Conservation (phyloP, 2,113 vertebrate species). For the Prinia subflava region DNA sequence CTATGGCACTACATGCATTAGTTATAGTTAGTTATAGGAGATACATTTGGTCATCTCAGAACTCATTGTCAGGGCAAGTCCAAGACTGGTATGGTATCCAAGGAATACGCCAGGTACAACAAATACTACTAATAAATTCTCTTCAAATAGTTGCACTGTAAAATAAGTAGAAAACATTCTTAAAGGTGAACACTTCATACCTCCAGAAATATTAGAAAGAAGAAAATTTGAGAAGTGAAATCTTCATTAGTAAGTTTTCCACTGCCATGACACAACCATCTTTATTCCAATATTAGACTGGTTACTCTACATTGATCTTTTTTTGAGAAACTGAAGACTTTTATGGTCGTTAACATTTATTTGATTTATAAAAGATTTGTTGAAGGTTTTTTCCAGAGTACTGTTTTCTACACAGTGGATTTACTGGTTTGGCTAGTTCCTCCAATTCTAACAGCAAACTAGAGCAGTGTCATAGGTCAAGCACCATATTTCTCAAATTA, state of each 20-base stretch:
- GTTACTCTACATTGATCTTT: neutral
- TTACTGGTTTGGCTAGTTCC: slow-evolving; percentile 48
- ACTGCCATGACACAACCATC: neutral
- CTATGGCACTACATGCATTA: neutral
- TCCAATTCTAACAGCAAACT: neutral
- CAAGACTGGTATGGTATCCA: neutral
- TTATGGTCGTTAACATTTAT: neutral
- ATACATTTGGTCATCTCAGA: neutral
- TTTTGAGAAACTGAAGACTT: neutral
- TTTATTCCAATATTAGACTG: neutral
- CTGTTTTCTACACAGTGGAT: slow-evolving; percentile 3
- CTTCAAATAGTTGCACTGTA: neutral
- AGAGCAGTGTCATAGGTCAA: slow-evolving; percentile 16
- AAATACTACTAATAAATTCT: neutral
- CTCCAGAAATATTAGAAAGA: neutral
- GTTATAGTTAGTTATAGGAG: neutral
- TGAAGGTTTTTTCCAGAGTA: neutral
- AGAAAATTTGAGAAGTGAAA: neutral
- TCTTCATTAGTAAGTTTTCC: neutral
- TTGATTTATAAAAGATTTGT: neutral
- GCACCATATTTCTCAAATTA: slow-evolving; percentile 27
- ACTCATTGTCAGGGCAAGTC: neutral
- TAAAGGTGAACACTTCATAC: neutral
- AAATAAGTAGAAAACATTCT: neutral
- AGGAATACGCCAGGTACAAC: neutral